Base-by-base conservation (phyloP, 2,888 invertebrate genomes). In the Clunio marinus region DNA sequence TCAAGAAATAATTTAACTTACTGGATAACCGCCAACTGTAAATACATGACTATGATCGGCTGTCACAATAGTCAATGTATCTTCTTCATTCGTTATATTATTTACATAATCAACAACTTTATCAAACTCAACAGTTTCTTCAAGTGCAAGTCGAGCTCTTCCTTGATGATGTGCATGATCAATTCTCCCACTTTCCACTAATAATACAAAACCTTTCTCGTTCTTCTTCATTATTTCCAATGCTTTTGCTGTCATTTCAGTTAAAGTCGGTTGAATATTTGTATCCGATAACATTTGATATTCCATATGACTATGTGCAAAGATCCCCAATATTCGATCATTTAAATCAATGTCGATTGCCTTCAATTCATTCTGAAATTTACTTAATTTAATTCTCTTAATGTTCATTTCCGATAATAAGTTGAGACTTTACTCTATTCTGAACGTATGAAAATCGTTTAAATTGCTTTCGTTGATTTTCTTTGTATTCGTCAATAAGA, bases 61-160 rank as follows among this genome's bases (percentile, higher is more conserved):
- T 0, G 88, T 88, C 13, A 88, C 89, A 0, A 91, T 81, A 1
- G 90, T 81, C 22, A 91, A 78, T 0, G 91, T 91, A n/a, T 91
- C 87, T 0, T 83, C 77, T 0, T 75, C 74, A 70, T 82, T 77
- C 0, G 86, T 84, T 76, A 85, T 75, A 45, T 80, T 75, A 60
- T 82, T 66, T 1, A 89, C 86, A 45, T 78, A 79, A 73, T 83
- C 76, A 5, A 88, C 82, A 5, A 91, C 87, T 69, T 84, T 83
- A 46, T 87, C 84, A 68, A 91, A 82, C 73, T 88, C 88, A 0
- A 88, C 81, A 0, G 89, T 87, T 75, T 93, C 92, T 70, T 87
- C 85, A 2, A 92, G 77, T 0, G 92, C 88, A 69, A 82, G 83
- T 35, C 81, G 81, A 0, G 86, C 86, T 73, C 78, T 80, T 0